Base-by-base conservation (phyloP, 2,797 vertebrate species). In the Garrulus glandarius region DNA sequence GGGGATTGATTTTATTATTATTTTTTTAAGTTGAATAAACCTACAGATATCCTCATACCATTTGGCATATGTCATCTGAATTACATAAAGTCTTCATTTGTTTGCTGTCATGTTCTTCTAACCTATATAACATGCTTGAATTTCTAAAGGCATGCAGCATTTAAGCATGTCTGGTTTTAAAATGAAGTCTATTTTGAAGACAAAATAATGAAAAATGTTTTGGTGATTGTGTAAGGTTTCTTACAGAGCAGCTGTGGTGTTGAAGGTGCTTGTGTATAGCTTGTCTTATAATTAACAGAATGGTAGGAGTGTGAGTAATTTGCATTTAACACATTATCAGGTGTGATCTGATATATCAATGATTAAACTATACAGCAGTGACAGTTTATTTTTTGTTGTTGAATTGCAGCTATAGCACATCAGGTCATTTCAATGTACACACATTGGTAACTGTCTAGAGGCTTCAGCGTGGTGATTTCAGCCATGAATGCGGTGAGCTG, bases 181-280 rank as follows among this genome's bases (percentile, higher is more conserved):
- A 94, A 69, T 16, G 13, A 53, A 61, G 21, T 34, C 55, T 57
- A 74, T 84, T 95, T 93, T 91, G 92, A 92, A 89, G 87, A 67
- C 39, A 63, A 53, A 50, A 15, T 37, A 23, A 68, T 71, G 87
- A 69, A 47, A 78, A 81, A 6, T 30, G 14, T 46, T 21, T 87
- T 91, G 59, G 78, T 89, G 65, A 29, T 79, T 72, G 57, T 68
- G 32, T 53, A 80, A 52, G 19, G 23, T 69, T 97, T 89, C 67
- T 76, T 87, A 56, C 34, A 65, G 70, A 94, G 84, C 76, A 63
- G 32, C 69, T 65, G 50, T 64, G 52, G 12, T 64, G 43, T 50
- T 79, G 30, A 69, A 76, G 52, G 44, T 59, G 57, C 37, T 64
- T 80, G 8, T 67, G 20, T 79, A 11, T 30, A 55, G 61, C 79